Evolutionary conservation across 2,888 invertebrate genomes (phyloP).

Genomic region (Oligia latruncula): DNA sequence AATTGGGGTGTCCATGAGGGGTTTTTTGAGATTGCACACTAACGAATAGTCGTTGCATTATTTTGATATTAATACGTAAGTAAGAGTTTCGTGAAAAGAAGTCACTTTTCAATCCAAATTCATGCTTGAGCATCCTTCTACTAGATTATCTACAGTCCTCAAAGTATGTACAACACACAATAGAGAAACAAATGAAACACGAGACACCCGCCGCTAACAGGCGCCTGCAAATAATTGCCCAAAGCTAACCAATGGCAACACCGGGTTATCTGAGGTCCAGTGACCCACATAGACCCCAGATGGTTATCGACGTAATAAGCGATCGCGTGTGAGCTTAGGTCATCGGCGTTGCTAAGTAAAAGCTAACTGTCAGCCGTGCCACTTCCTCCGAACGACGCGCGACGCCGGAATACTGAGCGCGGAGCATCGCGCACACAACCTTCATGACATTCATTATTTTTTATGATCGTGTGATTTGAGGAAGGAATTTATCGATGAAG

Average conservation of each 20-base stretch:
- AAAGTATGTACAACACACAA: not conserved
- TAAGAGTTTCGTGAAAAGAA: not conserved
- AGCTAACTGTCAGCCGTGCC: slow-evolving; percentile 76
- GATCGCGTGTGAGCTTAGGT: slow-evolving; percentile 69
- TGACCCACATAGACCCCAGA: slow-evolving; percentile 55
- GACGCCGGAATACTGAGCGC: slow-evolving; percentile 70
- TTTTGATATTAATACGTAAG: not conserved
- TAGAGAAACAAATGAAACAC: slow-evolving; percentile 15
- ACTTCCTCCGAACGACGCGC: slow-evolving; percentile 71
- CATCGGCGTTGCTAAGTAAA: slow-evolving; percentile 74
- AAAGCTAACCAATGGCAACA: slow-evolving; percentile 23
- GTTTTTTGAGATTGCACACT: not conserved
- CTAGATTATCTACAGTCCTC: slow-evolving; percentile 1
- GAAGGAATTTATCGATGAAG: slow-evolving; percentile 12
- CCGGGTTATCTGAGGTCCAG: slow-evolving; percentile 41
- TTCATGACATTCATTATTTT: slow-evolving; percentile 35
- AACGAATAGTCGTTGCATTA: not conserved
- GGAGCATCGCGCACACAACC: slow-evolving; percentile 64
- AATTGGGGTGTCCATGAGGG: not conserved
- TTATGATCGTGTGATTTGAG: not conserved
- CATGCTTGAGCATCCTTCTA: not conserved
- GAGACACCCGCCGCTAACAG: slow-evolving; percentile 2
- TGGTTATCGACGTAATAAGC: slow-evolving; percentile 54
- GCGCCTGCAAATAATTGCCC: slow-evolving; percentile 47
- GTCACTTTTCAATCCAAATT: not conserved